Conservation (phyloP, 92 coral and sea anemone genomes). For the Epizoanthus stellaris region DNA sequence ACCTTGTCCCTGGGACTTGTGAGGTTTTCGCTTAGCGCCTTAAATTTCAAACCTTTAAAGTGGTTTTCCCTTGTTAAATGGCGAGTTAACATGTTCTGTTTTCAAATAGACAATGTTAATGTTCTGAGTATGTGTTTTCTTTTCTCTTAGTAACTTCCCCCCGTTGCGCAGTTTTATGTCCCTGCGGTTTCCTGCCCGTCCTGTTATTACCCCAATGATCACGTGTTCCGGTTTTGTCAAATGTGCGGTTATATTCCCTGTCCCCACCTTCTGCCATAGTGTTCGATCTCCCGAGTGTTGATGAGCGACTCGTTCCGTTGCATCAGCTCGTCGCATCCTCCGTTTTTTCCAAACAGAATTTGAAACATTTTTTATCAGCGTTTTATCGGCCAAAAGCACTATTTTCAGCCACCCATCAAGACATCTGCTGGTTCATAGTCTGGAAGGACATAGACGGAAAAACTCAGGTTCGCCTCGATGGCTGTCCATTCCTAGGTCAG, state of each 20-base stretch:
- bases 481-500: too few species aligned
- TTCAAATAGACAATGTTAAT: not conserved
- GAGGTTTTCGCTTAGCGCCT: not conserved
- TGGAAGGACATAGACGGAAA: not conserved
- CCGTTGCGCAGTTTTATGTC: conserved; percentile 49
- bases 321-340: conserved; percentile 27
- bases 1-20: too few species aligned
- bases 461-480: not conserved
- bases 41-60: too few species aligned
- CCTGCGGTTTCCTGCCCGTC: conserved; percentile 52
- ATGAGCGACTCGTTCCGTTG: conserved; percentile 37
- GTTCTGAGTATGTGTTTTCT: not conserved
- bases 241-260: conserved; percentile 48
- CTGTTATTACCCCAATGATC: conserved; percentile 59
- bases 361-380: not conserved
- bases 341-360: conserved; percentile 35
- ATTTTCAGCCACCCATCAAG: not conserved
- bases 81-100: too few species aligned
- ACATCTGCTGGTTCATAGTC: not conserved
- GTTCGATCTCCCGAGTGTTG: conserved; percentile 33
- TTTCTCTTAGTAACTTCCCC: conserved; percentile 43
- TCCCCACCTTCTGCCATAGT: not conserved
- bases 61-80: too few species aligned
- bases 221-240: conserved; percentile 54
- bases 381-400: not conserved